Conservation (phyloP, 2,888 invertebrate genomes). For the Andricus curvator region DNA sequence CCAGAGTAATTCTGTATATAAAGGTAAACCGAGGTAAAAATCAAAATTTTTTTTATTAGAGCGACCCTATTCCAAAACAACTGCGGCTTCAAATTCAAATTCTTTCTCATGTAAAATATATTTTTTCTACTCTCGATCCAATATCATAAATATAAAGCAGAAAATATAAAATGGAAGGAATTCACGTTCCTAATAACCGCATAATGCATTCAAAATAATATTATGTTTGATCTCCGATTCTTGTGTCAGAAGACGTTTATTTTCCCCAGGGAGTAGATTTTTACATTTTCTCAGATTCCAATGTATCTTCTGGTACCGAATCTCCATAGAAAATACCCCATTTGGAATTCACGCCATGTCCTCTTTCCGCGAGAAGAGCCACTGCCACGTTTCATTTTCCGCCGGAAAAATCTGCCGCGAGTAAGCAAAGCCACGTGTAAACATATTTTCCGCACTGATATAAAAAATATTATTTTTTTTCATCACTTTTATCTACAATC, state of each 20-base stretch:
- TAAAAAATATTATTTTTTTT: not conserved
- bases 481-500: not conserved
- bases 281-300: slow-evolving; percentile 14
- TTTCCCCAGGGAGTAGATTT: not conserved
- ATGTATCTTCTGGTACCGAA: not conserved
- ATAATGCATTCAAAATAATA: not conserved
- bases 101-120: too few species aligned
- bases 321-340: slow-evolving; percentile 29
- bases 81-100: too few species aligned
- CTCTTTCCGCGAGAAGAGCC: not conserved
- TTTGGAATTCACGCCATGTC: slow-evolving; percentile 29
- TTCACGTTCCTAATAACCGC: not conserved
- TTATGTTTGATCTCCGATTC: not conserved
- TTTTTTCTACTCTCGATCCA: not conserved
- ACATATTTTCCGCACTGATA: not conserved
- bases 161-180: not conserved
- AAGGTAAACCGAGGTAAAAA: too few species aligned
- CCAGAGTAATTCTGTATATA: too few species aligned
- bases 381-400: slow-evolving; percentile 24
- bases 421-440: not conserved
- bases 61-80: too few species aligned
- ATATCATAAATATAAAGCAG: not conserved
- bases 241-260: not conserved
- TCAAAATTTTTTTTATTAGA: too few species aligned
- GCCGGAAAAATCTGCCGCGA: not conserved